Conservation (phyloP, 2,888 invertebrate genomes). For the Epinotia brunnichana region DNA sequence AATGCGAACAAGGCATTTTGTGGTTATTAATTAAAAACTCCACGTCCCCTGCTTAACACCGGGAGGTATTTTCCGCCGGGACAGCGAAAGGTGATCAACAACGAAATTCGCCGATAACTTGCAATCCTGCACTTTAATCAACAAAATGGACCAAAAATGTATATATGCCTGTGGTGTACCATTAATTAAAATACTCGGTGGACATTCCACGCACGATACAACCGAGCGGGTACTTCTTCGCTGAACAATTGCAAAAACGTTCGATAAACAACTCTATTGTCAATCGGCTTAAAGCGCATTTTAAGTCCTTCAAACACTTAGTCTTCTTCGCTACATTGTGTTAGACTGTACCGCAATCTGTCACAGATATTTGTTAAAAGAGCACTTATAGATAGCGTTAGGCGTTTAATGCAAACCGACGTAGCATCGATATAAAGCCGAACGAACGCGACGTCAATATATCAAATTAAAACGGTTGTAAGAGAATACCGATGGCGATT, state of each 20-base stretch:
- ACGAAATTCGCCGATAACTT: slow-evolving; percentile 52
- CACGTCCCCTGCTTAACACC: slow-evolving; percentile 17
- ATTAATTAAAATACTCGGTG: slow-evolving; percentile 76
- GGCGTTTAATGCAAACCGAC: slow-evolving; percentile 36
- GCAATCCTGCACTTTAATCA: slow-evolving; percentile 61
- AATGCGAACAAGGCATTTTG: slow-evolving; percentile 1
- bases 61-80: slow-evolving; percentile 40
- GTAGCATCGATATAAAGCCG: slow-evolving; percentile 28
- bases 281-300: not conserved
- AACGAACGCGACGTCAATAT: slow-evolving; percentile 13
- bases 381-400: slow-evolving; percentile 45
- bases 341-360: slow-evolving; percentile 43
- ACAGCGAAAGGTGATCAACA: slow-evolving; percentile 37
- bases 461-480: slow-evolving; percentile 22
- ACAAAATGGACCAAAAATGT: slow-evolving; percentile 67
- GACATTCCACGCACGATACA: slow-evolving; percentile 37
- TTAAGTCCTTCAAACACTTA: not conserved
- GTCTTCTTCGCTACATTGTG: slow-evolving; percentile 1
- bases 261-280: not conserved
- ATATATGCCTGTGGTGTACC: slow-evolving; percentile 66
- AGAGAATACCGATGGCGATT: slow-evolving; percentile 7
- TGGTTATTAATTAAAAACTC: slow-evolving; percentile 28
- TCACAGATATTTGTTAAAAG: slow-evolving; percentile 45
- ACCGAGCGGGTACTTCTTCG: not conserved
- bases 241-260: not conserved